Base-by-base conservation (phyloP, 2,797 vertebrate species). In the Tauraco hartlaubi region DNA sequence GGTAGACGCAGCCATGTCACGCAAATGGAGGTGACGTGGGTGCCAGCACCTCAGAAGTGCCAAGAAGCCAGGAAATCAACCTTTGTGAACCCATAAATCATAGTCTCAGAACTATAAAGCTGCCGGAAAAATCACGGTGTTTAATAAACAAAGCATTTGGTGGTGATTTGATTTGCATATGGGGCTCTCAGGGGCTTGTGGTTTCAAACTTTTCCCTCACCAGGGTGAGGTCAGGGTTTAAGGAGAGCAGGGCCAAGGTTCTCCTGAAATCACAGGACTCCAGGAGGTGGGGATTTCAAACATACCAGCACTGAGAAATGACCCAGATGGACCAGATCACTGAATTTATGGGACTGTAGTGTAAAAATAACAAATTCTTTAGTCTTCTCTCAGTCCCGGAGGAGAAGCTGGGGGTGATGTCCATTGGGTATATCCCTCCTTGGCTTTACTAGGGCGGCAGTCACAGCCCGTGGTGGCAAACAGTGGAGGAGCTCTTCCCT, bases 121-220 rank as follows among this genome's bases (percentile, higher is more conserved):
- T 68, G 85, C 69, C 2, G 3, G 91, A 17, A 77, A 75, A 92
- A 79, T 62, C 82, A 29, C 25, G 28, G n/a, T 1, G 1, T 74
- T 92, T 63, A 49, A 49, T 28, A 90, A 79, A 8, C 43, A 10
- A 15, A 86, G 76, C 3, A 9, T 51, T 85, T 68, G 54, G 91
- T 69, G 35, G 86, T 41, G 73, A 76, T 92, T 93, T 71, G 9
- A 92, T 97, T 96, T 96, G 88, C 93, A 94, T 94, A 15, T 16
- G 56, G 75, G 74, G 68, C 78, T 77, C 56, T 71, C 4, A 2
- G 59, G 79, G 80, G 63, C 25, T 79, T 66, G 78, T 78, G 90
- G 90, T 86, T 94, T 92, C 69, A 68, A 28, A 73, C 33, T 78
- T 76, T 62, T 51, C 67, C 28, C 87, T 84, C 9, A 6, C 23